Conservation (phyloP, 1,140 invertebrate species). For the Sarcophaga peregrina region DNA sequence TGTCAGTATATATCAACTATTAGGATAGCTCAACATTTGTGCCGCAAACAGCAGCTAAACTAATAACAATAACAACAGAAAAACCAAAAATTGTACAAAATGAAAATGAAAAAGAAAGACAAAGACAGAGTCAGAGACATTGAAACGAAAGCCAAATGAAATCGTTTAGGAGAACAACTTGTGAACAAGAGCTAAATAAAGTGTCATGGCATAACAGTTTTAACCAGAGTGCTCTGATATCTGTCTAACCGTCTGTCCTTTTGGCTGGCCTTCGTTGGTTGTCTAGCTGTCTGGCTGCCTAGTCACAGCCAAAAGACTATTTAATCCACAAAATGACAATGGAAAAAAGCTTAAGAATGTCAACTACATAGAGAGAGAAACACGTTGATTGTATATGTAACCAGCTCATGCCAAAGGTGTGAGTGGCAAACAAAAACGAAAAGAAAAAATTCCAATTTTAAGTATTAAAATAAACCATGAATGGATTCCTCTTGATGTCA, state of each 20-base stretch:
- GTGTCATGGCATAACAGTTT: slow-evolving; percentile 22
- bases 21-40: not conserved
- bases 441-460: slow-evolving; percentile 16
- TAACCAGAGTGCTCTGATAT: slow-evolving; percentile 4
- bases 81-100: too few relatives aligned
- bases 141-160: slow-evolving; percentile 16
- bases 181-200: slow-evolving; percentile 27
- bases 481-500: not conserved
- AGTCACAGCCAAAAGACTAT: slow-evolving; percentile 11
- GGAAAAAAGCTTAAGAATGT: slow-evolving; percentile 38
- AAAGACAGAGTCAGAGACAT: not conserved
- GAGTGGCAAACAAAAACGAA: not conserved
- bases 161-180: slow-evolving; percentile 22
- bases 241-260: not conserved
- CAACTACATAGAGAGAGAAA: slow-evolving; percentile 23
- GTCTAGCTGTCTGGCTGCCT: not conserved
- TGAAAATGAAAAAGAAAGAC: not conserved
- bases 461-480: slow-evolving; percentile 11
- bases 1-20: not conserved
- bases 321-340: slow-evolving; percentile 35
- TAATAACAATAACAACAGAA: not conserved
- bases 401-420: slow-evolving; percentile 34
- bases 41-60: not conserved
- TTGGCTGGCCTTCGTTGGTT: not conserved
- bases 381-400: too few relatives aligned